Conservation (phyloP, 2,113 vertebrate genomes). For the Pyrgilauda ruficollis region DNA sequence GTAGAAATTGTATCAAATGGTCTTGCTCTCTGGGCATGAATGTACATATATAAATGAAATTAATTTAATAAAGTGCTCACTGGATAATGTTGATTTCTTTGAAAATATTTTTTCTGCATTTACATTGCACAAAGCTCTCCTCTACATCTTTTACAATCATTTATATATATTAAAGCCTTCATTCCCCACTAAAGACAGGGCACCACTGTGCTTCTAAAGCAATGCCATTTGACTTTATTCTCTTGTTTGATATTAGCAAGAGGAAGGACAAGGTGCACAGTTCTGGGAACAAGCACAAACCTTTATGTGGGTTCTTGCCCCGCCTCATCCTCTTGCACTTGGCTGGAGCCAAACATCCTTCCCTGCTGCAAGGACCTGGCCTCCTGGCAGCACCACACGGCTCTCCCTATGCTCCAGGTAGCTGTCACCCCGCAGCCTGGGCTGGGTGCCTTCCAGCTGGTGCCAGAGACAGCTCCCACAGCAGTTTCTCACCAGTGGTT, state of each 20-base stretch:
- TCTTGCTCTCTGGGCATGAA: not conserved
- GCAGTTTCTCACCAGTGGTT: not conserved
- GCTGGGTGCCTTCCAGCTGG: not conserved
- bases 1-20: not conserved
- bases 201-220: rapidly evolving
- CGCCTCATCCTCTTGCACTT: not conserved
- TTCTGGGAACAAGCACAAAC: not conserved
- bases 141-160: not conserved
- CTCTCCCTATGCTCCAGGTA: rapidly evolving
- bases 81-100: not conserved
- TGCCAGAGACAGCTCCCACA: not conserved
- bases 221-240: not conserved
- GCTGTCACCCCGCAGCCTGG: not conserved
- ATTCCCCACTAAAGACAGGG: not conserved
- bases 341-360: not conserved
- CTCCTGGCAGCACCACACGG: not conserved
- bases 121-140: not conserved
- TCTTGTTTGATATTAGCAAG: not conserved
- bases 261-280: not conserved
- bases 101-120: not conserved
- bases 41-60: not conserved
- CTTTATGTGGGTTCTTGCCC: not conserved
- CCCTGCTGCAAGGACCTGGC: rapidly evolving
- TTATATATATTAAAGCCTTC: not conserved
- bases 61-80: not conserved